These are phyloP conservation scores for Atlantisia rogersi DNA, from an alignment of 2,113 vertebrate species.

Conservation along the genomic window DNA sequence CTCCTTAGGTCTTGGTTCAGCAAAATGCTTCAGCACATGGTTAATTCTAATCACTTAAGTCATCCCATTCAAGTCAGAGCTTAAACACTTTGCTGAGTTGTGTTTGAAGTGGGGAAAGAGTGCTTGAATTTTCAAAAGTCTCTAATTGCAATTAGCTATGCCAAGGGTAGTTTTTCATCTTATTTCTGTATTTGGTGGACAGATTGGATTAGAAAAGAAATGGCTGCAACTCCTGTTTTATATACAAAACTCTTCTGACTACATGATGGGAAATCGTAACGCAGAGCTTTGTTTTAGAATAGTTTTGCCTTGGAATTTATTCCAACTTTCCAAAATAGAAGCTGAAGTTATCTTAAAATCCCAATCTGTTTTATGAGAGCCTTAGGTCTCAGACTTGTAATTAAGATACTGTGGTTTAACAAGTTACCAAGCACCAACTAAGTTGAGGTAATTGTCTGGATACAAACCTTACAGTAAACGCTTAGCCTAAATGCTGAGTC, in stretches of 20 bases:
- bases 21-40: neutral
- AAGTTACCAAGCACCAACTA: conserved; percentile 42
- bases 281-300: conserved; percentile 4
- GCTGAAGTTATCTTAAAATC: conserved; percentile 40
- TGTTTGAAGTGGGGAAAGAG: conserved; percentile 36
- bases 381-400: conserved; percentile 43
- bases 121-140: conserved; percentile 53
- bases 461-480: conserved; percentile 36
- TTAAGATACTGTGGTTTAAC: conserved; percentile 50
- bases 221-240: neutral
- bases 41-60: conserved; percentile 43
- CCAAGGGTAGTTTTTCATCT: conserved; percentile 40
- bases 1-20: neutral
- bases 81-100: conserved; percentile 48
- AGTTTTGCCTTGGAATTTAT: conserved; percentile 26
- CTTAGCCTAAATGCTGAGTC: conserved; percentile 64
- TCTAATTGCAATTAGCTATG: conserved; percentile 54
- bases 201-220: conserved; percentile 51
- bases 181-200: conserved; percentile 37
- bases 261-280: neutral
- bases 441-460: conserved; percentile 66
- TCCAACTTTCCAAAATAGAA: conserved; percentile 35
- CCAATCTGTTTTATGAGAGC: conserved; percentile 5
- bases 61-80: conserved; percentile 42
- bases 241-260: conserved; percentile 21